Conservation (phyloP, 2,888 invertebrate species). For the Capitulum mitella region DNA sequence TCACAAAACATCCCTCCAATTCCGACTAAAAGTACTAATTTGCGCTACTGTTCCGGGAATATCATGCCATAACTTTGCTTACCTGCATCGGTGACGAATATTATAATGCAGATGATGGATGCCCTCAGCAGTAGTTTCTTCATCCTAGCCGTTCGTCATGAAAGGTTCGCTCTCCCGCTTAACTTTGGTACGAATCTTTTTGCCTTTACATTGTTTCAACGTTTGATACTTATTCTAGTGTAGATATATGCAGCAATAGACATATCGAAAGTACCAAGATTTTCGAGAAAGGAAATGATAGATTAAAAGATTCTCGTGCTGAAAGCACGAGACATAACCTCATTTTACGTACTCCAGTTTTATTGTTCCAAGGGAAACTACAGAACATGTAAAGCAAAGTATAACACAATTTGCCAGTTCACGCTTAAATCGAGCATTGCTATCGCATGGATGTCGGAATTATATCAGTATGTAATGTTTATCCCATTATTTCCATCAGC, state of each 20-base stretch:
- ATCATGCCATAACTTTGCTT: background rate
- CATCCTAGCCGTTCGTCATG: background rate
- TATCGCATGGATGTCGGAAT: background rate
- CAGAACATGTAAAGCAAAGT: background rate
- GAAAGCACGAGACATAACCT: background rate
- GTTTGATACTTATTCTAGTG: no score
- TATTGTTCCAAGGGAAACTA: background rate
- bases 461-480: constrained; percentile 3
- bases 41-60: no score
- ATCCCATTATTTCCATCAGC: background rate
- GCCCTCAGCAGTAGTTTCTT: background rate
- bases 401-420: background rate
- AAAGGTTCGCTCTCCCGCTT: background rate
- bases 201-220: no score
- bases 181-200: no score
- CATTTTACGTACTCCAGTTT: constrained; percentile 1
- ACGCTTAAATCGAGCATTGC: background rate
- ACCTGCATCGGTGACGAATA: background rate
- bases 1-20: no score
- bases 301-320: constrained; percentile 21
- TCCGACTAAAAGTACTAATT: no score
- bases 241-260: no score
- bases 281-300: background rate
- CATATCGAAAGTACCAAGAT: no score
- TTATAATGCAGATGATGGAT: background rate